phyloP scores from a whole-genome alignment of 2,888 invertebrate genomes.

The Pherbina coryleti region DNA sequence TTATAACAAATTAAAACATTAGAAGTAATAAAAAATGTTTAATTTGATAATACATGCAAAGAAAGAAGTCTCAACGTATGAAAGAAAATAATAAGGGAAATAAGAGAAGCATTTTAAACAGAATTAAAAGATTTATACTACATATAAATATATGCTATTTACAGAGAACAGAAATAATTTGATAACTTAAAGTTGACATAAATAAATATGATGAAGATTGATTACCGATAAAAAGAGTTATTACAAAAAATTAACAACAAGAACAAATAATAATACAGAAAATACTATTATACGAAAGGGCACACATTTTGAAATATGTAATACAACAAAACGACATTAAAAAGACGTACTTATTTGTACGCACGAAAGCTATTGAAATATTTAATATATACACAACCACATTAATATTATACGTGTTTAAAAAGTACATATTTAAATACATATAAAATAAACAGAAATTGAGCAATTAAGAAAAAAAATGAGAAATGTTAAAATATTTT shows the following conservation, averaged over 20 bases:
- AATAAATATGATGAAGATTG: neutral
- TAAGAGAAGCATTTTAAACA: slow-evolving; percentile 36
- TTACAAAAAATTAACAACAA: slow-evolving; percentile 25
- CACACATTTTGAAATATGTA: slow-evolving; percentile 38
- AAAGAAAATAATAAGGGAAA: slow-evolving; percentile 36
- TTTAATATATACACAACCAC: slow-evolving; percentile 38
- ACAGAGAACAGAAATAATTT: slow-evolving; percentile 43
- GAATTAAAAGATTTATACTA: slow-evolving; percentile 36
- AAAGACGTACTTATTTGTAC: slow-evolving; percentile 23
- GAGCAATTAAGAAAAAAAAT: slow-evolving; percentile 38
- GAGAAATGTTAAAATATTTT: slow-evolving; percentile 49
- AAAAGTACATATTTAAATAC: slow-evolving; percentile 48
- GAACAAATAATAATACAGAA: slow-evolving; percentile 37
- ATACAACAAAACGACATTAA: slow-evolving; percentile 21
- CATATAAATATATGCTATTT: slow-evolving; percentile 33
- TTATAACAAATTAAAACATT: slow-evolving; percentile 43
- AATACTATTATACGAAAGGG: slow-evolving; percentile 32
- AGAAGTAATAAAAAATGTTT: slow-evolving; percentile 39
- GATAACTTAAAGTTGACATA: slow-evolving; percentile 44
- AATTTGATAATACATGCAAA: neutral
- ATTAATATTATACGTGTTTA: slow-evolving; percentile 41
- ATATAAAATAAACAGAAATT: slow-evolving; percentile 46
- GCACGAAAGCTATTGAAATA: slow-evolving; percentile 17
- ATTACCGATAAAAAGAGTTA: neutral
- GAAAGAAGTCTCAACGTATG: slow-evolving; percentile 29